Percentiles rank a stretch among this genome's conserved stretches.
Evolutionary conservation across 2,797 vertebrate species (phyloP).

Genomic region (Coluber constrictor): DNA sequence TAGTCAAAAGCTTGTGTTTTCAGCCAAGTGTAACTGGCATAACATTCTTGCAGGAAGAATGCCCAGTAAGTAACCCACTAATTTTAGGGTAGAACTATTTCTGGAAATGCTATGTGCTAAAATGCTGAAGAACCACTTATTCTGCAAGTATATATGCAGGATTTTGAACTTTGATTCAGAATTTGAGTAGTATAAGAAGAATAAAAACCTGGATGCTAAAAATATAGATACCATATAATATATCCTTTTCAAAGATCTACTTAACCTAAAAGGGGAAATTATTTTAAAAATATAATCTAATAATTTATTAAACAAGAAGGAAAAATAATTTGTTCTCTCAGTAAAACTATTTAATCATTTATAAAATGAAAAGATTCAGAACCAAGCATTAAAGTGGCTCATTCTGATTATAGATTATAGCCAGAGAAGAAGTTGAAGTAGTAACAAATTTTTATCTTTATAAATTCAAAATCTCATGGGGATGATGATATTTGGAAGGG

Average conservation of each 20-base stretch:
- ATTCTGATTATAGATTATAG: not conserved
- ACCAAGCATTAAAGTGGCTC: not conserved
- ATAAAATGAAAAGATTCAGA: not conserved
- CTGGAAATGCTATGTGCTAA: conserved; percentile 34
- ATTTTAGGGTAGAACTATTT: conserved; percentile 51
- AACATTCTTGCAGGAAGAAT: conserved; percentile 30
- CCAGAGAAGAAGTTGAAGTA: not conserved
- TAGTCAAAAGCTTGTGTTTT: conserved; percentile 34
- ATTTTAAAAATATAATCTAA: not conserved
- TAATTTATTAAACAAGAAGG: not conserved
- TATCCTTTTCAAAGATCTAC: rapidly evolving
- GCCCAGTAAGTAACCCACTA: conserved; percentile 43
- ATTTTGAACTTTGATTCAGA: conserved; percentile 27
- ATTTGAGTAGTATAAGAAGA: not conserved
- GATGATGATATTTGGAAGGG: not conserved
- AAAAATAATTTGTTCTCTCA: not conserved
- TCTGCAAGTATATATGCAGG: conserved; percentile 22
- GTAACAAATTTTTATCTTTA: not conserved
- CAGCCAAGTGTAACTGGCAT: conserved; percentile 30
- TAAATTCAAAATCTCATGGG: not conserved
- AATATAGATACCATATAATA: conserved; percentile 15
- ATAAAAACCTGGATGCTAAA: not conserved
- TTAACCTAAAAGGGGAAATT: not conserved
- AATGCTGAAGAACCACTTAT: conserved; percentile 38
- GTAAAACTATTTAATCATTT: not conserved